These are phyloP conservation scores for Drosophila pseudoobscura DNA, from an alignment of 1,140 invertebrate species.

Conservation along the genomic window DNA sequence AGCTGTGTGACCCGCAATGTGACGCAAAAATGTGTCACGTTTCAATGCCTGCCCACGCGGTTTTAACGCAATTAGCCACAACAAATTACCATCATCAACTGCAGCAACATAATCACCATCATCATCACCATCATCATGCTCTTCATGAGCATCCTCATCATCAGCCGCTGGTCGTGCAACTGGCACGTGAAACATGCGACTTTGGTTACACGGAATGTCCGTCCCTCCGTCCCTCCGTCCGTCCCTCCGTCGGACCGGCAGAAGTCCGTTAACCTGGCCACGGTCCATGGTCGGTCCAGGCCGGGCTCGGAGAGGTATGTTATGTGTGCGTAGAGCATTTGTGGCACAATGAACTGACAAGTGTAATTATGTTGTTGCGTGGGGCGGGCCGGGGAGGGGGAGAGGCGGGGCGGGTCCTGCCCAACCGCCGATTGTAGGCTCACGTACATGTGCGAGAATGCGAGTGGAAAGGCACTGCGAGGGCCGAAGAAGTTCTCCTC, in stretches of 20 bases:
- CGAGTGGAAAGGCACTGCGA: not conserved
- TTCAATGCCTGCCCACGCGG: slow-evolving; percentile 66
- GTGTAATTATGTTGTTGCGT: slow-evolving; percentile 72
- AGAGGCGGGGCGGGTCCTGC: slow-evolving; percentile 39
- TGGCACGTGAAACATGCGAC: slow-evolving; percentile 69
- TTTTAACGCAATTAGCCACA: slow-evolving; percentile 77
- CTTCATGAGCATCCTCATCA: slow-evolving; percentile 31
- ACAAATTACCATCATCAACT: slow-evolving; percentile 70
- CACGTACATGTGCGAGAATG: slow-evolving; percentile 31
- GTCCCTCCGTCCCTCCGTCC: slow-evolving; percentile 3
- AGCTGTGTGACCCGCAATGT: slow-evolving; percentile 43
- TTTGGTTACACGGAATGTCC: slow-evolving; percentile 45
- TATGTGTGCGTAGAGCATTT: slow-evolving; percentile 44
- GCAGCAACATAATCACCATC: slow-evolving; percentile 30
- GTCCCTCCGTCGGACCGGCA: not conserved
- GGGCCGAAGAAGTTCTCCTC: slow-evolving; percentile 21
- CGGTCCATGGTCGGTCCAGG: not conserved
- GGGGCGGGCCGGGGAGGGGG: slow-evolving; percentile 14
- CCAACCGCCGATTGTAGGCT: slow-evolving; percentile 75
- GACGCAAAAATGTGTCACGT: slow-evolving; percentile 72
- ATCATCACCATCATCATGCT: slow-evolving; percentile 16
- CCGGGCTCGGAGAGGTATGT: slow-evolving; percentile 2
- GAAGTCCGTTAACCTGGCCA: slow-evolving; percentile 37
- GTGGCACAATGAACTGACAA: slow-evolving; percentile 79
- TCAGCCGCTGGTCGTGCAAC: slow-evolving; percentile 20